Conservation (phyloP, 1,140 invertebrate species). For the Heliconius hermathena region DNA sequence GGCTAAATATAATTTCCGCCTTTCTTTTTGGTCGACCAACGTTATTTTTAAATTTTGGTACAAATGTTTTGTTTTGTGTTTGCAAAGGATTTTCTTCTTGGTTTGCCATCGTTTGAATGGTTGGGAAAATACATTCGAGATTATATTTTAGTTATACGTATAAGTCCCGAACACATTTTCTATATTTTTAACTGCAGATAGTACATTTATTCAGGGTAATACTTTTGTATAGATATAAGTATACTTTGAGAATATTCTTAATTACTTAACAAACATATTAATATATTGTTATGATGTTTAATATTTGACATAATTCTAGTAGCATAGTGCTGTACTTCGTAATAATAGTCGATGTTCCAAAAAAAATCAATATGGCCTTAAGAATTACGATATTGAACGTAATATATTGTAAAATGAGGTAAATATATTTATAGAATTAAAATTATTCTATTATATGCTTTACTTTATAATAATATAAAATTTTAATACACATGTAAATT, state of each 20-base stretch:
- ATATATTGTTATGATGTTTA: background rate
- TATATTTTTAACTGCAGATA: too few species aligned
- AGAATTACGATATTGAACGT: too few species aligned
- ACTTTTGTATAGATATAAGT: too few species aligned
- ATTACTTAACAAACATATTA: background rate
- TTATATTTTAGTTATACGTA: background rate
- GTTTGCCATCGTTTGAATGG: background rate
- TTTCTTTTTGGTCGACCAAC: slow-evolving; percentile 56
- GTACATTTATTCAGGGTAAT: too few species aligned
- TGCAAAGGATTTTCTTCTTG: slow-evolving; percentile 47
- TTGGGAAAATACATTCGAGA: background rate
- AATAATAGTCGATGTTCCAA: background rate
- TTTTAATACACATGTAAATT: too few species aligned
- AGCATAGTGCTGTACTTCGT: background rate
- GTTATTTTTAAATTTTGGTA: slow-evolving; percentile 42
- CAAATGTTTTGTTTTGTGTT: slow-evolving; percentile 12
- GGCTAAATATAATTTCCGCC: slow-evolving; percentile 56
- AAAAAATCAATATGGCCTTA: too few species aligned
- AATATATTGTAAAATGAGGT: too few species aligned
- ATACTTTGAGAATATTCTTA: too few species aligned
- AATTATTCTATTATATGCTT: too few species aligned
- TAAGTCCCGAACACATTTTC: background rate
- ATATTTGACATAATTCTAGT: background rate
- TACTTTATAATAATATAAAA: too few species aligned
- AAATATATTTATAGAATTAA: too few species aligned